Percentiles rank a stretch among this genome's conserved stretches.
Conservation (phyloP, 1,140 invertebrate genomes). For the Schlechtendalia chinensis region DNA sequence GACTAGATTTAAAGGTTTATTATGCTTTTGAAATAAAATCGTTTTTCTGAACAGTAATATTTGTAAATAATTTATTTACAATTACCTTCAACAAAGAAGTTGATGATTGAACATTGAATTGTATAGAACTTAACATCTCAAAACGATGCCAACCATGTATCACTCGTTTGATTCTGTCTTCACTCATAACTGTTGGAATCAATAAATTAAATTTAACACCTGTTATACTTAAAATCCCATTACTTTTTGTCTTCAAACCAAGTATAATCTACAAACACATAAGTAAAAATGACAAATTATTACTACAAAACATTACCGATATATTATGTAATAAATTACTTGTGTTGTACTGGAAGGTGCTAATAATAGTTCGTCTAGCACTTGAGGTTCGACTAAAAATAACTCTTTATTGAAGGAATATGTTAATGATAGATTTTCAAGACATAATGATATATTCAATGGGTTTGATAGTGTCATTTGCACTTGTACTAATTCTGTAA, state of each 20-base stretch:
- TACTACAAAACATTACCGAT: not conserved
- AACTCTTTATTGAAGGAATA: conserved; percentile 22
- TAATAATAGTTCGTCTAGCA: conserved; percentile 31
- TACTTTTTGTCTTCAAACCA: conserved; percentile 27
- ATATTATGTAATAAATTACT: conserved; percentile 13
- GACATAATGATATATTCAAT: conserved; percentile 48
- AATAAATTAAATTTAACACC: conserved; percentile 26
- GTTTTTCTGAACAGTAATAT: not conserved
- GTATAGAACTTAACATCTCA: conserved; percentile 13
- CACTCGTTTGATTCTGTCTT: conserved; percentile 10
- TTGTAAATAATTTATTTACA: not conserved
- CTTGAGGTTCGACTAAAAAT: conserved; percentile 21
- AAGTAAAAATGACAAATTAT: not conserved
- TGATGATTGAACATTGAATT: conserved; percentile 34
- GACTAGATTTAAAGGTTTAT: no score
- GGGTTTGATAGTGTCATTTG: conserved; percentile 48
- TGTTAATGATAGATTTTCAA: conserved; percentile 42
- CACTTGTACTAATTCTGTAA: conserved; percentile 45
- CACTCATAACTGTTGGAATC: conserved; percentile 30
- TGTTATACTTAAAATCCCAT: conserved; percentile 19
- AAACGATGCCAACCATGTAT: conserved; percentile 47
- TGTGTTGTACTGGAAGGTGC: conserved; percentile 44
- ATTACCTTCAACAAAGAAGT: conserved; percentile 38
- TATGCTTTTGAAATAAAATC: no score
- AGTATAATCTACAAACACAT: conserved; percentile 24